Evolutionary conservation across 2,888 invertebrate genomes (phyloP).

Genomic region (Agrochola lota): DNA sequence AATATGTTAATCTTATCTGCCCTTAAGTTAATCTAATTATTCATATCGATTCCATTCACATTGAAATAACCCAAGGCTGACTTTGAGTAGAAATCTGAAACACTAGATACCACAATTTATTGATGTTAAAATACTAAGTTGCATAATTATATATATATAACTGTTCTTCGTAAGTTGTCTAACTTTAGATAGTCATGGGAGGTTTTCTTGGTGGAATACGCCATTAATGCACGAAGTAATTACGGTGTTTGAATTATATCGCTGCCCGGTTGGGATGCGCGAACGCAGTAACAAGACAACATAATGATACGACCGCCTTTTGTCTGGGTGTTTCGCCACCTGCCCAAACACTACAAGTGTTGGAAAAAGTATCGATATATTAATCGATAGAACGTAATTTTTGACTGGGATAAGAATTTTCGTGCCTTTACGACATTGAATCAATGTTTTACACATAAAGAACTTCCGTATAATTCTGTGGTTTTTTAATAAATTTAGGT

Average conservation of each 20-base stretch:
- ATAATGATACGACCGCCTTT: slow-evolving; percentile 88
- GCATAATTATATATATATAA: slow-evolving; percentile 52
- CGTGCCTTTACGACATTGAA: background rate
- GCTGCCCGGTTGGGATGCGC: slow-evolving; percentile 82
- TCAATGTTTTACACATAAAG: too few relatives aligned
- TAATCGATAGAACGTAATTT: slow-evolving; percentile 30
- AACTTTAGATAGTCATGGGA: slow-evolving; percentile 71
- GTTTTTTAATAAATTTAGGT: background rate
- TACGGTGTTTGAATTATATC: slow-evolving; percentile 84
- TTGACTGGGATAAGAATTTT: background rate
- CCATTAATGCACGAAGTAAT: slow-evolving; percentile 85
- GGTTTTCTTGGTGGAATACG: slow-evolving; percentile 71
- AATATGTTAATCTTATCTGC: slow-evolving; percentile 32
- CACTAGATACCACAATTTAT: slow-evolving; percentile 23
- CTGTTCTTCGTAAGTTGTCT: slow-evolving; percentile 56
- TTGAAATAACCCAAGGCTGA: slow-evolving; percentile 26
- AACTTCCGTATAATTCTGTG: background rate
- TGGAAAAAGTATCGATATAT: slow-evolving; percentile 70
- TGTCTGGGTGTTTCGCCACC: slow-evolving; percentile 90
- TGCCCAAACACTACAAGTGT: slow-evolving; percentile 86
- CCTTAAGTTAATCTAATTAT: slow-evolving; percentile 31
- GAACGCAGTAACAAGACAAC: slow-evolving; percentile 89
- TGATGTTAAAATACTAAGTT: slow-evolving; percentile 40
- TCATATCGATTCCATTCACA: slow-evolving; percentile 31
- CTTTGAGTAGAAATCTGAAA: slow-evolving; percentile 39